Base-by-base conservation (phyloP, 2,888 invertebrate genomes). In the Tanypteryx hageni region DNA sequence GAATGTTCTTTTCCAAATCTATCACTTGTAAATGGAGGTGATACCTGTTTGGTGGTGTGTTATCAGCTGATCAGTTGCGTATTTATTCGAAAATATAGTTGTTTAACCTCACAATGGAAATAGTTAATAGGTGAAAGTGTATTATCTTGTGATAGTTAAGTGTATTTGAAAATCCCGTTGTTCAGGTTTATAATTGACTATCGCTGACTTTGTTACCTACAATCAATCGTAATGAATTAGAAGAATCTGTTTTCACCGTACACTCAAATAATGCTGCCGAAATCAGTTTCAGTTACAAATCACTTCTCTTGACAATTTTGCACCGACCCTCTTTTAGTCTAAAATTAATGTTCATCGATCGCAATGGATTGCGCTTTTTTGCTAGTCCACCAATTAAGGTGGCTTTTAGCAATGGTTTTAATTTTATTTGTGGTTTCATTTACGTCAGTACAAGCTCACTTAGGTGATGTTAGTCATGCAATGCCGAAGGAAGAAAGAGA, bases 401-500 rank as follows among this genome's bases (percentile, higher is more conserved):
- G 89, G 64, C 64, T 14, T 68, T 64, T 31, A 56, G 89, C 64
- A 89, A 5, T 89, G 16, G 5, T 92, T 82, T 84, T 61, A 10
- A 27, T 31, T 9, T 56, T 84, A 22, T 76, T 76, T 76, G 76
- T 76, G 76, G 9, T 27, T 27, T 57, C 83, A 18, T 61, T 92
- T 61, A 83, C 59, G 11, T 58, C 31, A n/a, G 83, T 84, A 22
- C 27, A 13, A 11, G 64, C 84, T 59, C 84, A 92, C 56, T 27
- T 64, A 82, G 83, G 56, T 64, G 92, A 92, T 59, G 83, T 83
- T 22, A 83, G 58, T 64, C 84, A 61, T 61, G 64, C 95, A 93
- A 97, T 97, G 97, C 96, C 96, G 64, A 96, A 95, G 94, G 95
- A 96, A 94, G 97, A 97, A 94, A 96, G 97, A 93, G 95, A 96